phyloP scores from a whole-genome alignment of 2,797 vertebrate genomes.

The Sylvia borin region DNA sequence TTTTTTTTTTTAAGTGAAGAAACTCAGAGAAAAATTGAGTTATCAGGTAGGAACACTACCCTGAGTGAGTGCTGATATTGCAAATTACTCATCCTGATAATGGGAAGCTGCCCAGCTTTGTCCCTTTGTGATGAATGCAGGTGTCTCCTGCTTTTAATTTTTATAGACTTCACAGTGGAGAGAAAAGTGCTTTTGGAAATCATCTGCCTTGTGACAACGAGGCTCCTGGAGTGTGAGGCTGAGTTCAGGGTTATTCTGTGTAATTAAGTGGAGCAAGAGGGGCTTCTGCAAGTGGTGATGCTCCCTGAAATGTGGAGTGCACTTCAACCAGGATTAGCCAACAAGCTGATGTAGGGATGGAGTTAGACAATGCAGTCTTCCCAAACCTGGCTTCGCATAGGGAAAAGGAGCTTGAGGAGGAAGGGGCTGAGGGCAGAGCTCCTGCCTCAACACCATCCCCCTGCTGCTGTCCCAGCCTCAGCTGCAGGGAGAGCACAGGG shows the following conservation, averaged over 20 bases:
- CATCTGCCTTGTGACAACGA: background rate
- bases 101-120: background rate
- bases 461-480: background rate
- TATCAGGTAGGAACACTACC: background rate
- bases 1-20: background rate
- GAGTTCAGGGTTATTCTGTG: background rate
- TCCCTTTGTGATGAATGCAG: background rate
- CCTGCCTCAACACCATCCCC: background rate
- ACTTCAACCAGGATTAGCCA: background rate
- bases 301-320: background rate
- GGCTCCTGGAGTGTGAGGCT: background rate
- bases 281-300: background rate
- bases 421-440: background rate
- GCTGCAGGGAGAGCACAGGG: accelerated
- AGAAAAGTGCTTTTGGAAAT: background rate
- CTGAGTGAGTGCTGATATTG: background rate
- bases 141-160: background rate
- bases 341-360: background rate
- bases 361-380: background rate
- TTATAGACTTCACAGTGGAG: background rate
- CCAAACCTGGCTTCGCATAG: background rate
- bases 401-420: background rate
- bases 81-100: background rate
- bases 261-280: background rate
- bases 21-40: background rate